Conservation (phyloP, 2,888 invertebrate genomes). For the Troides aeacus region DNA sequence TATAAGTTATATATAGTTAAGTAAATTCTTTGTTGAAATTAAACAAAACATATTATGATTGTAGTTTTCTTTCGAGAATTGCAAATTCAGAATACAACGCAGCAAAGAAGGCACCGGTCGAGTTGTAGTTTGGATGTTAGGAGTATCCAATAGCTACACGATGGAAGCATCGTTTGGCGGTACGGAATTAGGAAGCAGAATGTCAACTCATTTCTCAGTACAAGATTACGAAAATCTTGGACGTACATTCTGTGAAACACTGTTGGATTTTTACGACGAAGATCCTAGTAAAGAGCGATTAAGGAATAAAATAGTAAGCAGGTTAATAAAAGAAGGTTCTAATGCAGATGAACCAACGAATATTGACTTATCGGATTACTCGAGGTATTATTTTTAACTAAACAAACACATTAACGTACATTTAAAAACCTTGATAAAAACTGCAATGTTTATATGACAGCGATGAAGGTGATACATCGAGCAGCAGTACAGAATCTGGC, state of each 20-base stretch:
- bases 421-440: background rate
- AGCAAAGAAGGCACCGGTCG: conserved; percentile 97
- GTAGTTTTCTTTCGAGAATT: conserved; percentile 95
- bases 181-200: conserved; percentile 88
- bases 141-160: conserved; percentile 95
- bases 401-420: background rate
- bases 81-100: conserved; percentile 95
- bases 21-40: background rate
- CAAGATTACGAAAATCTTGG: conserved; percentile 85
- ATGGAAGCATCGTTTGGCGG: conserved; percentile 98
- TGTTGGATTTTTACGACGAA: conserved; percentile 94
- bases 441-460: conserved; percentile 58
- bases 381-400: conserved; percentile 81
- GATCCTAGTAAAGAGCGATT: conserved; percentile 90
- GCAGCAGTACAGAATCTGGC: conserved; percentile 85
- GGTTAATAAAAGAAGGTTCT: conserved; percentile 89
- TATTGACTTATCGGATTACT: conserved; percentile 91
- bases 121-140: conserved; percentile 97
- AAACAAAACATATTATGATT: conserved; percentile 14
- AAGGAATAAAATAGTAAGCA: conserved; percentile 88
- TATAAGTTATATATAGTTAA: background rate
- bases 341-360: conserved; percentile 94
- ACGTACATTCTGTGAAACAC: conserved; percentile 93
- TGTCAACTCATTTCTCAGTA: conserved; percentile 92
- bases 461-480: conserved; percentile 89